A percentile compares a stretch with the other conserved stretches of the same genome.
Conservation (phyloP, 2,888 invertebrate species). For the Lasioglossum lativentre region DNA sequence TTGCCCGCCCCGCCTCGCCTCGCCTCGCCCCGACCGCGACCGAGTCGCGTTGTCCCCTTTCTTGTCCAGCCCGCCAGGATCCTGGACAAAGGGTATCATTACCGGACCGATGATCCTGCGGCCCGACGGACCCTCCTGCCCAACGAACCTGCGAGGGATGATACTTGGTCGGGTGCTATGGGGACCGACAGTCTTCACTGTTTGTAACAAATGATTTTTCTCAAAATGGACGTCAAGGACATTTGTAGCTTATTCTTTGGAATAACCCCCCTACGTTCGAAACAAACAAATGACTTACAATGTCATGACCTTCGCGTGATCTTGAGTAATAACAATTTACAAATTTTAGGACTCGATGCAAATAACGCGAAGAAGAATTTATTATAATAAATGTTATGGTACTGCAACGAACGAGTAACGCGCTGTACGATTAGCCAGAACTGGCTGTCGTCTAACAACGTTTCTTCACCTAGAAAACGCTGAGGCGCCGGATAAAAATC, state of each 20-base stretch:
- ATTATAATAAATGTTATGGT: too few species aligned
- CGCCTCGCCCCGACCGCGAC: conserved; percentile 43
- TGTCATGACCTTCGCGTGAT: too few species aligned
- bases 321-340: too few species aligned
- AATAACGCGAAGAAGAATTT: too few species aligned
- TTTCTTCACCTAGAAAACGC: neutral
- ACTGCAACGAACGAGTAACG: too few species aligned
- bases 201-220: neutral
- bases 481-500: neutral
- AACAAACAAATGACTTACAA: too few species aligned
- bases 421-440: neutral
- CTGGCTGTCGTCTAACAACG: neutral
- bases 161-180: neutral
- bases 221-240: too few species aligned
- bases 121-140: neutral
- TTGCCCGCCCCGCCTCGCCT: conserved; percentile 50
- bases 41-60: conserved; percentile 60
- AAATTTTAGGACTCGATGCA: too few species aligned
- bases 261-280: too few species aligned
- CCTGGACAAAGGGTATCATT: conserved; percentile 59
- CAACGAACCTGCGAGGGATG: conserved; percentile 1
- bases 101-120: conserved; percentile 42
- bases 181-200: neutral
- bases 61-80: conserved; percentile 33
- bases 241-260: neutral